Evolutionary conservation across 1,140 invertebrate species (phyloP), one percentile per base, ranked within the genome.

Genomic region (Cydia pomonella): DNA sequence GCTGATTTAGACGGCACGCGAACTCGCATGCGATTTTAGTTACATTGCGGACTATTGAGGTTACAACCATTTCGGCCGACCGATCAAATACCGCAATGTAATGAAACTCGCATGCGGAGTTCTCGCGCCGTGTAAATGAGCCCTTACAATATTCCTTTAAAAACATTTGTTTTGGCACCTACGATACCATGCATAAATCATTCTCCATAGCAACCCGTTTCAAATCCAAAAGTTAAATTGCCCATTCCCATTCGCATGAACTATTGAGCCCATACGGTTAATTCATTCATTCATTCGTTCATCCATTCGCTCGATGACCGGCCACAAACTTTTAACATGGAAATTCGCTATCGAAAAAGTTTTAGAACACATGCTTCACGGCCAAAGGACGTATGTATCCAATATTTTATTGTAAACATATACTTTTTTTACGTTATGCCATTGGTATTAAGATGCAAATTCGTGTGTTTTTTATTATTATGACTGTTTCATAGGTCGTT

Each of bases 211-310:
- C 6, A 59, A 59, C 21, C 7, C 18, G 1, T 59, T 59, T 59
- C 53, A 59, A 59, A 59, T 59, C 53, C 21, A 23, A 59, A 59
- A 59, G 18, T 59, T 59, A 59, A 59, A 59, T 59, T 59, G 53
- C 7, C 53, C 53, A 23, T n/a, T n/a, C 9, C 21, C 53, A 59
- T 59, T 59, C 53, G 53, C 53, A 59, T 59, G 53, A 59, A 59
- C 53, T 21, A 59, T 59, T 59, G 53, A 59, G 53, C 53, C 21
- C 53, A 21, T 59, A 12, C 21, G 53, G 9, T 59, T 59, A 66
- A 66, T 66, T 66, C 63, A 66, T 69, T 41, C 64, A 69, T 69
- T 69, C 64, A 18, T 69, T 69, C 64, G 64, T 38, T 69, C 64
- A 69, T 69, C 27, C 64, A 59, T 59, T 59, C 53, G 53, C 21